Evolutionary conservation across 37 sponge, comb jelly and placozoan genomes (phyloP), one percentile per base, ranked within the genome.

Genomic region (Diacarnus erythraeanus): DNA sequence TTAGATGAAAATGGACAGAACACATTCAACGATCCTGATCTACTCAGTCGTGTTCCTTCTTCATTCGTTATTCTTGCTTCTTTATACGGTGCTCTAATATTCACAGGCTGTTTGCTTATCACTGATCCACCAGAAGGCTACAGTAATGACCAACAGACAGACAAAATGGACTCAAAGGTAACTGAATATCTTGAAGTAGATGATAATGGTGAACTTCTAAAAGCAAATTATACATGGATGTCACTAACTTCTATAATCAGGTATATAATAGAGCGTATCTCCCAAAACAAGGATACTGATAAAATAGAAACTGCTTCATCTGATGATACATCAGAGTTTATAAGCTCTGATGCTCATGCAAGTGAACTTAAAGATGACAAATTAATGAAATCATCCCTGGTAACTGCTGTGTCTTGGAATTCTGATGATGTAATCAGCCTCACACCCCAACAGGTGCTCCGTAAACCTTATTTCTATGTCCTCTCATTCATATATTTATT

Each of bases 51-150:
- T 26, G 84, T 90, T 2, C 91, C 89, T 5, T 64, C 38, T 58
- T 34, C 74, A 22, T 95, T 95, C 59, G 87, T 91, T 30, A 65
- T 90, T 18, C 74, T 95, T 57, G 95, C 80, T 57, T 74, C 51
- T 5, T 51, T 74, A 30, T 91, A 83, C 69, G 40, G 75, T 0
- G 78, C n/a, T 3, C 65, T 95, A 27, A 89, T 91, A 72, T 3
- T 84, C 0, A 39, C 91, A 1, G 91, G 88, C 0, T 82, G 65
- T 33, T 3, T 88, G 29, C 76, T 95, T 30, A 71, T 95, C 12
- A 76, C 80, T 22, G 71, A 85, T 54, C 90, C 94, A 9, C 83
- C 76, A 41, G 33, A 44, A 9, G 54, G 27, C 74, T 64, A 64
- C n/a, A n/a, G n/a, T n/a, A n/a, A n/a, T n/a, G n/a, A n/a, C n/a